Percentiles rank a stretch among this genome's conserved stretches.
phyloP scores from a whole-genome alignment of 53 echinoderm and acorn worm genomes.

The Holothuria leucospilota region DNA sequence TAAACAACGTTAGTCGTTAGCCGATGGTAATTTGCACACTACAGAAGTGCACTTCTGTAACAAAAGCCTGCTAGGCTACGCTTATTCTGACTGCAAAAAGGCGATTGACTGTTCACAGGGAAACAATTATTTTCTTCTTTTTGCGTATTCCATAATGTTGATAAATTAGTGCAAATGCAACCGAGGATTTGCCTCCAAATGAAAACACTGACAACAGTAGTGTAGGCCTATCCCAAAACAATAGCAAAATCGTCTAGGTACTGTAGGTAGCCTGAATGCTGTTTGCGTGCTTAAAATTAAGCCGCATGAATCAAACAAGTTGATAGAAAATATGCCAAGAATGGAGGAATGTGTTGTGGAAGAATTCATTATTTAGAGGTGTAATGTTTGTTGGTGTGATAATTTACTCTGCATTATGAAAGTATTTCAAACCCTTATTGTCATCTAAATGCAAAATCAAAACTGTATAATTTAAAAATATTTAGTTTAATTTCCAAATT shows the following conservation, averaged over 20 bases:
- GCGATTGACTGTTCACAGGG: too few species aligned
- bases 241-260: constrained; percentile 2
- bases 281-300: constrained; percentile 49
- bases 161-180: too few species aligned
- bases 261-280: background rate
- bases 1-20: background rate
- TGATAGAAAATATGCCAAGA: constrained; percentile 97
- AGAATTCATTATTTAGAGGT: constrained; percentile 45
- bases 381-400: background rate
- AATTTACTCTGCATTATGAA: background rate
- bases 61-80: background rate
- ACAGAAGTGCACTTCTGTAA: background rate
- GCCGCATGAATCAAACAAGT: constrained; percentile 98
- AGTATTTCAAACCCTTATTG: too few species aligned
- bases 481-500: too few species aligned
- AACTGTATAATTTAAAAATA: too few species aligned
- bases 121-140: too few species aligned
- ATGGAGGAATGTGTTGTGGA: constrained; percentile 89
- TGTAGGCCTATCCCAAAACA: constrained; percentile 37
- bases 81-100: background rate
- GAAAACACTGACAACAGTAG: too few species aligned
- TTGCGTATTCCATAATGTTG: too few species aligned
- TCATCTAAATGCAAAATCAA: too few species aligned
- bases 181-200: too few species aligned
- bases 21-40: background rate